These are phyloP conservation scores for Cryptocheilus praepositus DNA, from an alignment of 2,888 invertebrate species.

Conservation along the genomic window DNA sequence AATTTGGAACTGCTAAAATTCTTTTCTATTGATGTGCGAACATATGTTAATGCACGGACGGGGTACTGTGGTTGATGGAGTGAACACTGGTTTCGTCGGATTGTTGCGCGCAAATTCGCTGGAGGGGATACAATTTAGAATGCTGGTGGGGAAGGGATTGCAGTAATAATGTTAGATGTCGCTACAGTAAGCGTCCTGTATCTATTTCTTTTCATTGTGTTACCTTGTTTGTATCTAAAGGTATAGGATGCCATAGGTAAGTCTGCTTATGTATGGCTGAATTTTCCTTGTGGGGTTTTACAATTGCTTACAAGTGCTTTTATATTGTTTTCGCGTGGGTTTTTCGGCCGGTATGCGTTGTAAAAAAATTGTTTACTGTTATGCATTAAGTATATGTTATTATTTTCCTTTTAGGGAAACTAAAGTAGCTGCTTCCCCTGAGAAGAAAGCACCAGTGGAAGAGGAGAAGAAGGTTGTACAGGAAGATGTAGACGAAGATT, in stretches of 20 bases:
- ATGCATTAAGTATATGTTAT: too few relatives aligned
- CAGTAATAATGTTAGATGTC: constrained; percentile 50
- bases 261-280: not conserved
- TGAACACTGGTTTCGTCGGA: constrained; percentile 18
- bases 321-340: not conserved
- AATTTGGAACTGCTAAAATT: too few relatives aligned
- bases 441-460: constrained; percentile 75
- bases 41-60: not conserved
- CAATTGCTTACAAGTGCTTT: not conserved
- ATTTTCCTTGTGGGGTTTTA: not conserved
- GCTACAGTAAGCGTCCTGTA: constrained; percentile 57
- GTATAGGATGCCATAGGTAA: constrained; percentile 7
- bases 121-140: constrained; percentile 11
- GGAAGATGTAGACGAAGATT: constrained; percentile 75
- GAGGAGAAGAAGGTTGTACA: constrained; percentile 68
- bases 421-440: constrained; percentile 71
- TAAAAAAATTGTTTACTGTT: not conserved
- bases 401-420: constrained; percentile 64
- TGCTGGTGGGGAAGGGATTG: constrained; percentile 22
- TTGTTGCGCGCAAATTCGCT: constrained; percentile 17
- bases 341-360: not conserved
- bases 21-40: too few relatives aligned
- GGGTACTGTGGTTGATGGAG: constrained; percentile 8
- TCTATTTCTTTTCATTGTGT: constrained; percentile 44
- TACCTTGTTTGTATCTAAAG: constrained; percentile 5